Evolutionary conservation across 1,140 invertebrate genomes (phyloP).

Genomic region (Mesaphorura yosii): DNA sequence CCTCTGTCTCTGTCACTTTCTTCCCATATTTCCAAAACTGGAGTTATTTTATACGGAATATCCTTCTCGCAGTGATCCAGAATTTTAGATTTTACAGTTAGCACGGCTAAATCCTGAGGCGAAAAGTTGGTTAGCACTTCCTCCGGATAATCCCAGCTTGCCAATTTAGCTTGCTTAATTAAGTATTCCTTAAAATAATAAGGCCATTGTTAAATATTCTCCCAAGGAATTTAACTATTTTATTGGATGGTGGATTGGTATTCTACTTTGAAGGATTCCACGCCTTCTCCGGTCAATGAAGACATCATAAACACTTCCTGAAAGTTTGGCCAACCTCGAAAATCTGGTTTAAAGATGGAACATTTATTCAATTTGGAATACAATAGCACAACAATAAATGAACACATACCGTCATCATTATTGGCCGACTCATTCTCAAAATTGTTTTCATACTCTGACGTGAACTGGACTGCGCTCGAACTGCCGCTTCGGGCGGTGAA

Average conservation of each 20-base stretch:
- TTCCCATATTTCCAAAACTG: conserved; percentile 55
- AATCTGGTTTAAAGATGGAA: no score
- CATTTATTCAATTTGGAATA: no score
- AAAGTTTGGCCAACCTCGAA: conserved; percentile 60
- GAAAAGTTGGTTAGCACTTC: conserved; percentile 57
- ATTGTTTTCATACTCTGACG: no score
- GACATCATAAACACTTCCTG: conserved; percentile 79
- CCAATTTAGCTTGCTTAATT: conserved; percentile 47
- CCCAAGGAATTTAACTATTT: no score
- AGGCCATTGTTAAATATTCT: no score
- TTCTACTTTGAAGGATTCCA: conserved; percentile 62
- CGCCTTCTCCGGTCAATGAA: conserved; percentile 62
- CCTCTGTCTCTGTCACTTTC: no score
- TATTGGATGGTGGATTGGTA: no score
- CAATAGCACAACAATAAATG: neutral
- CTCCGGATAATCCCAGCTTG: conserved; percentile 52
- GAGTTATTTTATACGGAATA: conserved; percentile 62
- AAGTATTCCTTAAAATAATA: conserved; percentile 54
- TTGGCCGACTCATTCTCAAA: no score
- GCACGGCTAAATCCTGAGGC: conserved; percentile 52
- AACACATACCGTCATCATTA: no score
- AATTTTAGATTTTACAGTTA: conserved; percentile 62
- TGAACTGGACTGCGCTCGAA: no score
- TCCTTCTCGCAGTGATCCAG: conserved; percentile 66
- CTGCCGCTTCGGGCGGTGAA: no score